Evolutionary conservation across 2,888 invertebrate genomes (phyloP), one percentile per base, ranked within the genome.

Genomic region (Drosophila pseudotakahashii): DNA sequence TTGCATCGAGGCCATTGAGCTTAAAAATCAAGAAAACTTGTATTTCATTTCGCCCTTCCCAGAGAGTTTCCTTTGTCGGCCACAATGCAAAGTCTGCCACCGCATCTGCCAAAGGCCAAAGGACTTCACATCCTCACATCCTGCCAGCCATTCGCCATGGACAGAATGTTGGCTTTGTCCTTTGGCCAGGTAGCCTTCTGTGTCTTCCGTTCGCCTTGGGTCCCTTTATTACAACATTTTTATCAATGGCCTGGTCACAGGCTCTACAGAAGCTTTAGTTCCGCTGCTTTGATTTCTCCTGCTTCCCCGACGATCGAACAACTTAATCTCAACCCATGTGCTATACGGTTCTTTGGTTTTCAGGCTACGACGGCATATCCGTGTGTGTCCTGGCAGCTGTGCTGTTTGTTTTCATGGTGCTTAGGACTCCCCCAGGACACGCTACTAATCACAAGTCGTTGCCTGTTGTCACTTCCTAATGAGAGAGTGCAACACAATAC

Each of bases 401-500:
- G 51, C 45, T 54, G 76, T 77, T 58, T 76, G 59, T 62, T 71
- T 81, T 67, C 67, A 58, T 55, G 52, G 32, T 39, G 51, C 47
- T 60, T 75, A 80, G 72, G 79, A 84, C 74, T 77, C 83, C 81
- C 81, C 39, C 68, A 78, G 79, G 80, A 84, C 71, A 67, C 52
- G 58, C 71, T 70, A 72, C 84, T 79, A 79, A 80, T 84, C 77
- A 86, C 76, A 64, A 62, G 77, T 75, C 79, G 64, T 77, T 77
- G 67, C 53, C 79, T 75, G 77, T 77, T 75, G 76, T 79, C 87
- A 87, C 81, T 84, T 84, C 80, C 77, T 84, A 87, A 87, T 87
- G 82, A 81, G 85, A 63, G 68, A 48, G 32, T 80, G 86, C 81
- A 84, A 84, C 75, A 57, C 55, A 70, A 87, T 72, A 84, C 87